These are phyloP conservation scores for Anastatus disparis DNA, from an alignment of 1,140 invertebrate species.

Conservation along the genomic window DNA sequence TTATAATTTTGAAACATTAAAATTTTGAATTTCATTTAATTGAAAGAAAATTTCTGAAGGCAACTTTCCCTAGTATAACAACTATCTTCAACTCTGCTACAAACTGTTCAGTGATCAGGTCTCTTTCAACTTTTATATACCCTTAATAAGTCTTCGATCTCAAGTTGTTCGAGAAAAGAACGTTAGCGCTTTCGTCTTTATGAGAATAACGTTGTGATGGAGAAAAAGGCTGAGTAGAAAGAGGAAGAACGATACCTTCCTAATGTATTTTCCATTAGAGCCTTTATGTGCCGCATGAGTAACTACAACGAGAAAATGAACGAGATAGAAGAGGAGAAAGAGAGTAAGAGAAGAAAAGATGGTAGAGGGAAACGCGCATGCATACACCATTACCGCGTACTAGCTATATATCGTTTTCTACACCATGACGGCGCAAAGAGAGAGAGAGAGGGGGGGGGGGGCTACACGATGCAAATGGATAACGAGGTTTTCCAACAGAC, in stretches of 20 bases:
- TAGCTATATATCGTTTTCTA: background rate
- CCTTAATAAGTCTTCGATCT: constrained; percentile 8
- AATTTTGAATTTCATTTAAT: too few species aligned
- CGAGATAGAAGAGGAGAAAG: too few species aligned
- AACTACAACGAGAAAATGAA: too few species aligned
- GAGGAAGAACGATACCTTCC: constrained; percentile 44
- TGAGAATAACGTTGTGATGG: background rate
- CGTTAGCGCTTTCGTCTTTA: background rate
- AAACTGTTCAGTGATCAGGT: too few species aligned
- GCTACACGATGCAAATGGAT: constrained; percentile 19
- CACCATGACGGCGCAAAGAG: too few species aligned
- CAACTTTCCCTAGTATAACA: too few species aligned
- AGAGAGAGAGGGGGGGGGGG: too few species aligned
- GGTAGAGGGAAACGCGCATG: background rate
- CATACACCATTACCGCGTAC: constrained; percentile 11
- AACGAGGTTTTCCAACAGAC: constrained; percentile 15
- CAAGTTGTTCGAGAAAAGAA: background rate
- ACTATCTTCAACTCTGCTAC: too few species aligned
- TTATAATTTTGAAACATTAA: too few species aligned
- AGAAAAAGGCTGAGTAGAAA: constrained; percentile 7
- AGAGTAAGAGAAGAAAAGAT: too few species aligned
- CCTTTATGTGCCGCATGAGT: constrained; percentile 39
- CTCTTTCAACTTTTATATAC: too few species aligned
- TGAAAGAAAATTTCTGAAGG: too few species aligned
- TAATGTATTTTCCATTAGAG: constrained; percentile 57